Conservation (phyloP, 2,113 vertebrate genomes). For the Ictalurus furcatus region DNA sequence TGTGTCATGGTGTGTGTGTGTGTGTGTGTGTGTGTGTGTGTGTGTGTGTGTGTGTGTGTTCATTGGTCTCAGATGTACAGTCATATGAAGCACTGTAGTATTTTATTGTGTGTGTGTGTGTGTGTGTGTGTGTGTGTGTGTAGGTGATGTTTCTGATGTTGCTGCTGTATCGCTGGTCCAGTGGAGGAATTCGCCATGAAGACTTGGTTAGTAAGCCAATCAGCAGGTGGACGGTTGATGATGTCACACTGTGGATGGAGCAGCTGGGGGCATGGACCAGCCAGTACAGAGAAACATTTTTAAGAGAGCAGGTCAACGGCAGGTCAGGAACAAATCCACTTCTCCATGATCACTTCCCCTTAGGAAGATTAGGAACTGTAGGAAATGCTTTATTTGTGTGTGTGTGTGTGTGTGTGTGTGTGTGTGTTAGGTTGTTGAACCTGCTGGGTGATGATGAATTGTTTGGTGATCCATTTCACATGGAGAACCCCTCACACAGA, state of each 20-base stretch:
- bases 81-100: neutral
- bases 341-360: neutral
- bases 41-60: neutral
- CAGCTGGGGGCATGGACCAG: constrained; percentile 88
- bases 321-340: constrained; percentile 74
- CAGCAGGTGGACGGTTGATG: constrained; percentile 83
- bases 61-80: neutral
- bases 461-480: constrained; percentile 73
- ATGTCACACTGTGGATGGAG: constrained; percentile 88
- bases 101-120: constrained; percentile 21
- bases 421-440: constrained; percentile 79
- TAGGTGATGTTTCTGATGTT: constrained; percentile 89
- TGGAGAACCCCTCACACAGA: constrained; percentile 83
- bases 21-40: constrained; percentile 60
- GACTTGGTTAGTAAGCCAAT: constrained; percentile 86
- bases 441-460: constrained; percentile 88
- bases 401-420: constrained; percentile 30
- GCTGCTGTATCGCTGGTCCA: constrained; percentile 89
- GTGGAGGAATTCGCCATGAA: constrained; percentile 80
- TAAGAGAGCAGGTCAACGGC: constrained; percentile 86
- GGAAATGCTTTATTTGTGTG: neutral
- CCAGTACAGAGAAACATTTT: constrained; percentile 83
- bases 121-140: constrained; percentile 40
- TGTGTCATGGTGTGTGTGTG: constrained; percentile 84
- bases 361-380: neutral